A percentile compares a stretch with the other conserved stretches of the same genome.
Evolutionary conservation across 2,797 vertebrate species (phyloP).

Genomic region (Crocidura indochinensis): DNA sequence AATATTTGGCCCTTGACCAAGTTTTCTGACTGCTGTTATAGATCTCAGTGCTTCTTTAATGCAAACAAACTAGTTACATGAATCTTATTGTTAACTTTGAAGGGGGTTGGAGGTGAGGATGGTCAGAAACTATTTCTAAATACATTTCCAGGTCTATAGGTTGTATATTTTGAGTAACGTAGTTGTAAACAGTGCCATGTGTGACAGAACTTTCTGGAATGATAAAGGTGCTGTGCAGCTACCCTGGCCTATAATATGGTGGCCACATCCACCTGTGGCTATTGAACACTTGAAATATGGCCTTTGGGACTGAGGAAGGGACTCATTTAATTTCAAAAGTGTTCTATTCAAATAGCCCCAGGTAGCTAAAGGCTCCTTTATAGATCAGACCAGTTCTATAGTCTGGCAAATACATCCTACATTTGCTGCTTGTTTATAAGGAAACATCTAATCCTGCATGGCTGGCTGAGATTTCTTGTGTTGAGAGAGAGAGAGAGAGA

Average conservation of each 20-base stretch:
- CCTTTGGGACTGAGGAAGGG: background rate
- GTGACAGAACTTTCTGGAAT: background rate
- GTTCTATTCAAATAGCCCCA: background rate
- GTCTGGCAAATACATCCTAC: background rate
- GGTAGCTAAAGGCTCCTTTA: background rate
- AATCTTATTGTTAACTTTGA: no score
- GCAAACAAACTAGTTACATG: no score
- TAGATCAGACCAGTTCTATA: background rate
- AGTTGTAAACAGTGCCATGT: background rate
- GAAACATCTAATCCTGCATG: background rate
- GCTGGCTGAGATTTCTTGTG: background rate
- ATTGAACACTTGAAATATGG: background rate
- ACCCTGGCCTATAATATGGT: accelerated
- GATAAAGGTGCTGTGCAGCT: accelerated
- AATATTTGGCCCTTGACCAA: background rate
- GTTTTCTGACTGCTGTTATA: background rate
- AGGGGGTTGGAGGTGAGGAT: no score
- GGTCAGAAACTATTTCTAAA: background rate
- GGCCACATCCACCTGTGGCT: accelerated
- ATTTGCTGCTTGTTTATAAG: constrained; percentile 44
- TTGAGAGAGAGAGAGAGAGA: background rate
- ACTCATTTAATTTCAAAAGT: background rate
- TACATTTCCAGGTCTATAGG: background rate
- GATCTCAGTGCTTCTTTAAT: background rate
- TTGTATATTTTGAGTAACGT: background rate